Conservation (phyloP, 2,797 vertebrate genomes). For the Ciconia nigra region DNA sequence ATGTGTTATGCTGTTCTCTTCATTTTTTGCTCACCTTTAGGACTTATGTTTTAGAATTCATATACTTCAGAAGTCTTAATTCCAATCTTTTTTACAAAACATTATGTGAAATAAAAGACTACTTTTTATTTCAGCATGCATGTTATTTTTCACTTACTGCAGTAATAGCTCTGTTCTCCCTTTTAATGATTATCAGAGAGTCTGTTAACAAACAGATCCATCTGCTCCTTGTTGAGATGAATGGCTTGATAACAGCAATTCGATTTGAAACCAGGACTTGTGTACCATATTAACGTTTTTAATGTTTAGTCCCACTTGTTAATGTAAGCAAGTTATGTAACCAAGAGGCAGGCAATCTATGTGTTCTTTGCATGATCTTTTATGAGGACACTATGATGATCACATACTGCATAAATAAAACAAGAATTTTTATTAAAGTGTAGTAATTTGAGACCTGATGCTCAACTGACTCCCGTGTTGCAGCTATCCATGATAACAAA, state of each 20-base stretch:
- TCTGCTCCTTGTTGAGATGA: constrained; percentile 11
- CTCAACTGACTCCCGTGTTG: background rate
- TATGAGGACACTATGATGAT: background rate
- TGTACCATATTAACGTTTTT: background rate
- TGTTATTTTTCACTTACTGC: constrained; percentile 30
- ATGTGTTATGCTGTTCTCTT: background rate
- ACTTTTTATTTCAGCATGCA: background rate
- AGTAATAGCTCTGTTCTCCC: background rate
- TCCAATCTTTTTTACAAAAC: background rate
- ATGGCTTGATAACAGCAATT: background rate
- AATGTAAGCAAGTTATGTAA: background rate
- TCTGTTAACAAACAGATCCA: constrained; percentile 1
- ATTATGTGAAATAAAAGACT: background rate
- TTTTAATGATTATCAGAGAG: background rate
- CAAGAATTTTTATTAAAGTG: background rate
- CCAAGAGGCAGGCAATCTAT: background rate
- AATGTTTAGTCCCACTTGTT: background rate
- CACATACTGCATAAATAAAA: background rate
- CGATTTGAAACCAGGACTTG: constrained; percentile 3
- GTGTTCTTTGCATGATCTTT: background rate
- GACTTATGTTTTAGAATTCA: background rate
- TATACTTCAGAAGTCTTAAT: background rate
- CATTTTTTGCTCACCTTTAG: background rate
- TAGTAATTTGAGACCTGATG: background rate
- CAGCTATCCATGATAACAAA: background rate